Evolutionary conservation across 1,140 invertebrate genomes (phyloP).

Genomic region (Halictus rubicundus): DNA sequence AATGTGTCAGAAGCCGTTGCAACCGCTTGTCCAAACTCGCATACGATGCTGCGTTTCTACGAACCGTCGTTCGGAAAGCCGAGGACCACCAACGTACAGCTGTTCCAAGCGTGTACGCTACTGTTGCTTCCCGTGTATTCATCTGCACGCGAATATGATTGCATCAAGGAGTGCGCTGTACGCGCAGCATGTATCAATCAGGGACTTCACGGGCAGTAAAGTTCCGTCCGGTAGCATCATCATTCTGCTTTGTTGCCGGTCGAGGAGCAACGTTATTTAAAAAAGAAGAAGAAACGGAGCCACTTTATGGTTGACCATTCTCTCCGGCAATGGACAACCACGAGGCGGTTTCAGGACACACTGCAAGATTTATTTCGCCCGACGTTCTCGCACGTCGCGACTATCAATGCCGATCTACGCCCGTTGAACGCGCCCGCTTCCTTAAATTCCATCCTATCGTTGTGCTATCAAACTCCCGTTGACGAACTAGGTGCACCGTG

Average conservation of each 20-base stretch:
- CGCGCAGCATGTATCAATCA: conserved; percentile 46
- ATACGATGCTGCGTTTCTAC: neutral
- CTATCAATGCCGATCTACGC: conserved; percentile 31
- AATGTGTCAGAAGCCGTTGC: neutral
- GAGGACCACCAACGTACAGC: conserved; percentile 20
- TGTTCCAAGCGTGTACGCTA: conserved; percentile 16
- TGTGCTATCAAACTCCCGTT: neutral
- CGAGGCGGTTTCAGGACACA: conserved; percentile 17
- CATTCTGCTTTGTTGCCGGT: conserved; percentile 34
- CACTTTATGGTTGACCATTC: conserved; percentile 43
- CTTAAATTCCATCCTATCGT: neutral
- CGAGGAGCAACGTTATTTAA: conserved; percentile 18
- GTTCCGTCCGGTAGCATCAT: conserved; percentile 42
- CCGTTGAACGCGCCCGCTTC: neutral
- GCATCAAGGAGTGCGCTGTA: conserved; percentile 28
- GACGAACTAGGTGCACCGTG: neutral
- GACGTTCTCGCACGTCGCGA: conserved; percentile 4
- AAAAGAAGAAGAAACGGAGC: conserved; percentile 39
- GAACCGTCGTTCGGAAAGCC: neutral
- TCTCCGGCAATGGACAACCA: conserved; percentile 28
- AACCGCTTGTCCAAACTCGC: too few species aligned
- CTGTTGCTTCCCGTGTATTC: conserved; percentile 33
- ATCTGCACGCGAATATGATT: conserved; percentile 35
- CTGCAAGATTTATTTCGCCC: conserved; percentile 16
- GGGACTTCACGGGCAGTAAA: conserved; percentile 30